Percentiles rank a stretch among this genome's conserved stretches.
Evolutionary conservation across 2,797 vertebrate genomes (phyloP).

Genomic region (Arnoldichthys spilopterus): DNA sequence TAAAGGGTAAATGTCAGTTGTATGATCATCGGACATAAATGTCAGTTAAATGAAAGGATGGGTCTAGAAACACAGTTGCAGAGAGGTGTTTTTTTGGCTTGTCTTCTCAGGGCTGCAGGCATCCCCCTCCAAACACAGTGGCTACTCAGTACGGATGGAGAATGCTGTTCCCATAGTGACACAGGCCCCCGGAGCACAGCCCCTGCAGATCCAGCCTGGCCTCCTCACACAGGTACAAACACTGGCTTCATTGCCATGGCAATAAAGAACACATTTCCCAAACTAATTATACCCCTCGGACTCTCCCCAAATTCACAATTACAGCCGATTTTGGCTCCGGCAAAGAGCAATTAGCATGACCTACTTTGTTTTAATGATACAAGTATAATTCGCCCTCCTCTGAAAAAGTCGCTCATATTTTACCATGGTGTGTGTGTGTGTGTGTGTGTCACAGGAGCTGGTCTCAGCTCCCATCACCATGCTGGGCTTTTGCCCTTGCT

Average conservation of each 20-base stretch:
- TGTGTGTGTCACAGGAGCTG: slow-evolving; percentile 16
- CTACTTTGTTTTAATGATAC: slow-evolving; percentile 59
- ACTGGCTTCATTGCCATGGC: slow-evolving; percentile 34
- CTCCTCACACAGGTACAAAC: slow-evolving; percentile 94
- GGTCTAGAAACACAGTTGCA: slow-evolving; percentile 23
- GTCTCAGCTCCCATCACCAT: slow-evolving; percentile 28
- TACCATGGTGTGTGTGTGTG: slow-evolving; percentile 55
- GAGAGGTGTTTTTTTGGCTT: slow-evolving; percentile 29
- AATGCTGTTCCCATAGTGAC: slow-evolving; percentile 98
- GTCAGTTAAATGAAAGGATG: neutral
- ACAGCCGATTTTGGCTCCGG: slow-evolving; percentile 45
- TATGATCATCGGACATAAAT: neutral
- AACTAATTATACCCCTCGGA: slow-evolving; percentile 55
- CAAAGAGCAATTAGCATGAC: slow-evolving; percentile 59
- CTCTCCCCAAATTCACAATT: slow-evolving; percentile 53
- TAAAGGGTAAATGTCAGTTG: neutral
- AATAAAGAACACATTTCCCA: slow-evolving; percentile 43
- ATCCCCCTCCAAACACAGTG: slow-evolving; percentile 95
- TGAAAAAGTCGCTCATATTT: slow-evolving; percentile 36
- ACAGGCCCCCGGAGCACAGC: slow-evolving; percentile 93
- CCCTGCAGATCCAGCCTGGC: slow-evolving; percentile 96
- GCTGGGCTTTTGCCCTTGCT: slow-evolving; percentile 63
- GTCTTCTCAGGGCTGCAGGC: slow-evolving; percentile 88
- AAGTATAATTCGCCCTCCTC: slow-evolving; percentile 52
- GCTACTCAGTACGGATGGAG: slow-evolving; percentile 98